These are phyloP conservation scores for Noturus placidus DNA, from an alignment of 2,113 vertebrate genomes.

Conservation along the genomic window DNA sequence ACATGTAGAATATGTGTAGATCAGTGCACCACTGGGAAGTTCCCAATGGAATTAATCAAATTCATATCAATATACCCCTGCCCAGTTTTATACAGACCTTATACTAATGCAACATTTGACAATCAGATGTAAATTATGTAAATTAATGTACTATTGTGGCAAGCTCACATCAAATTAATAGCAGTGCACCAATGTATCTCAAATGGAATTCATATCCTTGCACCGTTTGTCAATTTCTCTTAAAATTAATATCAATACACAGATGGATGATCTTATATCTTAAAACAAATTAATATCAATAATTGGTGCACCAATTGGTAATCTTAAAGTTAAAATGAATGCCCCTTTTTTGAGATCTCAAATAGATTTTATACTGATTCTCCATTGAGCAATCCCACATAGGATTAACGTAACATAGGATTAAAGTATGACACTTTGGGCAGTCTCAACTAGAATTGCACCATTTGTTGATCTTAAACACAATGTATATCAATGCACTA, in stretches of 20 bases:
- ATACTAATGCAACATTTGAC: background rate
- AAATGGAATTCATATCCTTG: background rate
- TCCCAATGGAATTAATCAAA: background rate
- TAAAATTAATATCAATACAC: background rate
- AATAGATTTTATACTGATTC: background rate
- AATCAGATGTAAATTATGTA: background rate
- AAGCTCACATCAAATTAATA: background rate
- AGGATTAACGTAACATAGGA: background rate
- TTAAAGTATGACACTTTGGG: background rate
- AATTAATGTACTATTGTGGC: background rate
- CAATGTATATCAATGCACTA: background rate
- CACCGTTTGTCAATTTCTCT: background rate
- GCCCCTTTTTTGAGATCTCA: background rate
- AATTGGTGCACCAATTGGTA: background rate
- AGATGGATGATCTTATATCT: background rate
- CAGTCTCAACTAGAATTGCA: background rate
- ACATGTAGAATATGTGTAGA: background rate
- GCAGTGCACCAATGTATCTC: background rate
- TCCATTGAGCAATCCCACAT: background rate
- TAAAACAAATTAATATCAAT: background rate
- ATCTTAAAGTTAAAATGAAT: background rate
- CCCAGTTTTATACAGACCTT: background rate
- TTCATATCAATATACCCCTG: background rate
- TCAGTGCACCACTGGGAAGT: background rate
- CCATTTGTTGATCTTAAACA: background rate